Percentiles rank a stretch among this genome's conserved stretches.
These are phyloP conservation scores for Nematopogon swammerdamellus DNA, from an alignment of 2,888 invertebrate species.

Conservation along the genomic window DNA sequence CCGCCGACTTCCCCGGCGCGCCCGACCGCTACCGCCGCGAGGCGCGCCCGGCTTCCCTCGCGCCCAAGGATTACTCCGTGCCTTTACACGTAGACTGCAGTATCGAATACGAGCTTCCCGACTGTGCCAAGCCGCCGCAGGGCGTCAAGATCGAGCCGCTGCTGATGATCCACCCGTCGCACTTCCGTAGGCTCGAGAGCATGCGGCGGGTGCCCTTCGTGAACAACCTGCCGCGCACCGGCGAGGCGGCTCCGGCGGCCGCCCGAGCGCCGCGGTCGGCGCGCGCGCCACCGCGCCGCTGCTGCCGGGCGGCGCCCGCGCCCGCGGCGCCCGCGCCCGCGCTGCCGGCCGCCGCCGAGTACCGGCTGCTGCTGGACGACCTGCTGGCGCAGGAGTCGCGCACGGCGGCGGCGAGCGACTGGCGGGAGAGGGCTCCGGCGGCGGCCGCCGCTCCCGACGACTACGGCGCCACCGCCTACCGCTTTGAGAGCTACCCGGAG, in stretches of 20 bases:
- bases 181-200: conserved; percentile 83
- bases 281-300: conserved; percentile 16
- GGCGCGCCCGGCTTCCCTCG: conserved; percentile 45
- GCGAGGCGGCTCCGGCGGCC: conserved; percentile 31
- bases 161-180: conserved; percentile 87
- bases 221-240: conserved; percentile 72
- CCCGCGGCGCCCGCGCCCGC: conserved; percentile 18
- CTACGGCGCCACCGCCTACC: conserved; percentile 17
- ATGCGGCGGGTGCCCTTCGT: conserved; percentile 79
- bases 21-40: conserved; percentile 45
- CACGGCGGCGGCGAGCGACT: conserved; percentile 12
- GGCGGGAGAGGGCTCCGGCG: conserved; percentile 10
- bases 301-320: conserved; percentile 20
- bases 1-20: conserved; percentile 44
- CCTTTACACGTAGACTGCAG: conserved; percentile 89
- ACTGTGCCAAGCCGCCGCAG: conserved; percentile 83
- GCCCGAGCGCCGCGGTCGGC: conserved; percentile 17
- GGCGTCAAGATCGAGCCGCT: conserved; percentile 79
- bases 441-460: conserved; percentile 9
- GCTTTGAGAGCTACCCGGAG: conserved; percentile 21
- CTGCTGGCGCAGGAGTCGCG: conserved; percentile 8
- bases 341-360: conserved; percentile 23
- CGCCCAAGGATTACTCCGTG: conserved; percentile 78
- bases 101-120: conserved; percentile 88
- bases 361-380: conserved; percentile 6